Conservation (phyloP, 2,888 invertebrate genomes). For the Nowickia ferox region DNA sequence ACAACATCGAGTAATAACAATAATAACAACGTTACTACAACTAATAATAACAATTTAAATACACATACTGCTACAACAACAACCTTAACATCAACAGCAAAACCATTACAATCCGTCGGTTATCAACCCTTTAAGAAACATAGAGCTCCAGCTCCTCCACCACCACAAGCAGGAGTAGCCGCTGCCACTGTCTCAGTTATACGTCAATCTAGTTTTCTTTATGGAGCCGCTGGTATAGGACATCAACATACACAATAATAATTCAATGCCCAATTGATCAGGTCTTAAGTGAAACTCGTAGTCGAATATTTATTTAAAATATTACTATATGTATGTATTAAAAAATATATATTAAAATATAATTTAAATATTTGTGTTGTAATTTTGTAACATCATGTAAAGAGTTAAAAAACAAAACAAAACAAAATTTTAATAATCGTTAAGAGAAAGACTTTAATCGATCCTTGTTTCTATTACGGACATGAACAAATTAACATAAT, state of each 20-base stretch:
- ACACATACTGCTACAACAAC: slow-evolving; percentile 66
- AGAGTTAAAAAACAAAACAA: slow-evolving; percentile 20
- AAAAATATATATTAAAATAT: neutral
- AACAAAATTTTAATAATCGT: slow-evolving; percentile 32
- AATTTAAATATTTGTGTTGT: slow-evolving; percentile 43
- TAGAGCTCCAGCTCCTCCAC: slow-evolving; percentile 80
- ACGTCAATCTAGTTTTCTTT: slow-evolving; percentile 80
- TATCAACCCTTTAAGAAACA: slow-evolving; percentile 79
- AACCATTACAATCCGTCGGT: slow-evolving; percentile 76
- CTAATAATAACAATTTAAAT: slow-evolving; percentile 72
- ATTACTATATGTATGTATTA: neutral
- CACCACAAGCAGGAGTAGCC: slow-evolving; percentile 80
- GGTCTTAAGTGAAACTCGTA: slow-evolving; percentile 25
- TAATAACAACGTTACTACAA: slow-evolving; percentile 70
- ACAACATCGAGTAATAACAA: slow-evolving; percentile 59
- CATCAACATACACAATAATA: slow-evolving; percentile 66
- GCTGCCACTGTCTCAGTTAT: slow-evolving; percentile 81
- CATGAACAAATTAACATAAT: slow-evolving; percentile 50
- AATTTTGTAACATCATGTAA: slow-evolving; percentile 45
- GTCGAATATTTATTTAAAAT: slow-evolving; percentile 36
- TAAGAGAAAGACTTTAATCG: slow-evolving; percentile 54
- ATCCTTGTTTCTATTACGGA: slow-evolving; percentile 44
- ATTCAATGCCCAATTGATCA: slow-evolving; percentile 20
- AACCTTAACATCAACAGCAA: slow-evolving; percentile 73
- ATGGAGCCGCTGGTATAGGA: slow-evolving; percentile 75